Base-by-base conservation (phyloP, 2,113 vertebrate genomes). In the Percopsis transmontana region DNA sequence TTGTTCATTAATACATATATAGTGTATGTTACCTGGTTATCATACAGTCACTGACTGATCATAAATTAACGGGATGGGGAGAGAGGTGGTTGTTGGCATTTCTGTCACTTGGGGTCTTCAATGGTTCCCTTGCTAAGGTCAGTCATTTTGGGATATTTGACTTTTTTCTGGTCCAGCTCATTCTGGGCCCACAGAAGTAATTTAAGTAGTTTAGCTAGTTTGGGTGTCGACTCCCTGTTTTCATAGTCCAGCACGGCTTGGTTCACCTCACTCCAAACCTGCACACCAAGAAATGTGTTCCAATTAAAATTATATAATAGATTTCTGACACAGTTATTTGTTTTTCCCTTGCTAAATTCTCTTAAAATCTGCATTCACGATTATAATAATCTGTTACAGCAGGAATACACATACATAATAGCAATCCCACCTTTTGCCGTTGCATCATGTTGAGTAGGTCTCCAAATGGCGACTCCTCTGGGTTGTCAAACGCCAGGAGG, bases 221-320 rank as follows among this genome's bases (percentile, higher is more conserved):
- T 98, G 64, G 97, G 96, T 14, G 97, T 99, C 0, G 97, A 99
- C 86, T 99, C 96, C 2, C 94, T 91, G 88, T 97, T 97, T 89
- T 97, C 95, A 75, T 95, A 95, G 81, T 95, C 94, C 70, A 95
- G 91, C 78, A 99, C 95, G n/a, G 97, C 97, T 83, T 98, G 96
- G 89, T 99, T 99, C 54, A 99, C 97, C 88, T 99, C 97, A 27
- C 97, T 98, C 97, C 97, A 99, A 8, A 98, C 97, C 97, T 99
- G 76, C 7, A 79, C 61, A 85, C 79, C 24, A 8, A 77, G 7
- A 77, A 0, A 61, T 2, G 41, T n/a, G 16, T 21, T 48, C 2
- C 24, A 41, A 39, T 63, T 41, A 67, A 65, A 45, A 20, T 24
- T 0, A 58, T 44, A 40, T 24, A 33, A 61, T 14, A n/a, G 7